Percentiles rank a stretch among this genome's conserved stretches.
phyloP scores from a whole-genome alignment of 1,140 invertebrate genomes.

The Delia radicum region DNA sequence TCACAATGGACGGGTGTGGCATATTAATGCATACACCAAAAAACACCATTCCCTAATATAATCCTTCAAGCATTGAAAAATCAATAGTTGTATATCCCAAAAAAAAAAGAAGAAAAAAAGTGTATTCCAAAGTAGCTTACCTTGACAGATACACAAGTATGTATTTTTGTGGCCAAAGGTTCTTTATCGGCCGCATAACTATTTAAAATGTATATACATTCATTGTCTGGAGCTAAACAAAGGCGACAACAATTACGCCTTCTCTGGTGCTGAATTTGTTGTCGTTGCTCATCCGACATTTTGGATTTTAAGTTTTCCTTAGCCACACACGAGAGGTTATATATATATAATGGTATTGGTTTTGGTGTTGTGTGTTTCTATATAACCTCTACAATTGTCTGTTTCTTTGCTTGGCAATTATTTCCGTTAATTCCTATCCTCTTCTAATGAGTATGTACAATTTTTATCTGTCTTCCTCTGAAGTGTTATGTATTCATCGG shows the following conservation, averaged over 20 bases:
- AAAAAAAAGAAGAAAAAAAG: no score
- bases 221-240: slow-evolving; percentile 51
- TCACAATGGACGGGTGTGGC: slow-evolving; percentile 18
- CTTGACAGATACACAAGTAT: slow-evolving; percentile 54
- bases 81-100: neutral
- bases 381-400: neutral
- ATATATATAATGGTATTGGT: neutral
- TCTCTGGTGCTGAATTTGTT: slow-evolving; percentile 18
- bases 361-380: neutral
- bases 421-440: neutral
- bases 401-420: neutral
- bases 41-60: neutral
- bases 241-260: slow-evolving; percentile 53
- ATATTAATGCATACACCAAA: neutral
- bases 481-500: neutral
- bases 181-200: slow-evolving; percentile 56
- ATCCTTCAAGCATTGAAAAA: neutral
- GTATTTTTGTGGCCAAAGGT: slow-evolving; percentile 52
- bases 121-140: slow-evolving; percentile 43
- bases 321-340: neutral
- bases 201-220: slow-evolving; percentile 56
- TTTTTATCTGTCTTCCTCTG: neutral
- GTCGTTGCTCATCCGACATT: slow-evolving; percentile 25
- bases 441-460: neutral
- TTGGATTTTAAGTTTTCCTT: slow-evolving; percentile 12